phyloP scores from a whole-genome alignment of 2,888 invertebrate species.

The Sesamia inferens region DNA sequence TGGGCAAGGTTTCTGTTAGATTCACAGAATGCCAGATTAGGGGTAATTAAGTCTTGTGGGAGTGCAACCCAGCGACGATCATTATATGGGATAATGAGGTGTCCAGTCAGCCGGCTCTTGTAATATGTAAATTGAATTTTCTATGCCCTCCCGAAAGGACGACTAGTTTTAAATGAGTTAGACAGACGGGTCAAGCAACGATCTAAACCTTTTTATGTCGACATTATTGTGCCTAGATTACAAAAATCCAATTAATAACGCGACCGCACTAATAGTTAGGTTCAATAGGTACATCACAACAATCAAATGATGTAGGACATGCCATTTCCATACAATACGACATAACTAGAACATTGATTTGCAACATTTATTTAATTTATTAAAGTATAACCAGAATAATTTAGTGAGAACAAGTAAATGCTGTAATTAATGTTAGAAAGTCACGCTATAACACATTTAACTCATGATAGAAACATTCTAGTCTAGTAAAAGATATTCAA shows the following conservation, averaged over 20 bases:
- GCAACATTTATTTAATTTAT: constrained; percentile 27
- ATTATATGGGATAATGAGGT: constrained; percentile 88
- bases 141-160: constrained; percentile 74
- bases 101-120: constrained; percentile 84
- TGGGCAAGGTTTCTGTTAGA: constrained; percentile 82
- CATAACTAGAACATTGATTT: constrained; percentile 12
- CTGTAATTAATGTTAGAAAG: constrained; percentile 37
- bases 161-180: constrained; percentile 72
- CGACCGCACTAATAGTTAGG: constrained; percentile 33
- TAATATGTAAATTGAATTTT: constrained; percentile 88
- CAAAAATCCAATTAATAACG: constrained; percentile 24
- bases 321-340: constrained; percentile 12
- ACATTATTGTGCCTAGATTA: constrained; percentile 10
- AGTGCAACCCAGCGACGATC: constrained; percentile 81
- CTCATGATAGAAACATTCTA: constrained; percentile 17
- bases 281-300: constrained; percentile 35
- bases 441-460: constrained; percentile 40
- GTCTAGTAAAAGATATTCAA: constrained; percentile 13
- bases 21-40: constrained; percentile 86
- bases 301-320: constrained; percentile 28
- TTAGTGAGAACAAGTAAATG: constrained; percentile 29
- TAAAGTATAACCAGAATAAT: constrained; percentile 23
- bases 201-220: constrained; percentile 28
- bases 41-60: constrained; percentile 87
- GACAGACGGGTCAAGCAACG: constrained; percentile 33